Evolutionary conservation across 2,797 vertebrate genomes (phyloP).

Genomic region (Astyanax mexicanus): DNA sequence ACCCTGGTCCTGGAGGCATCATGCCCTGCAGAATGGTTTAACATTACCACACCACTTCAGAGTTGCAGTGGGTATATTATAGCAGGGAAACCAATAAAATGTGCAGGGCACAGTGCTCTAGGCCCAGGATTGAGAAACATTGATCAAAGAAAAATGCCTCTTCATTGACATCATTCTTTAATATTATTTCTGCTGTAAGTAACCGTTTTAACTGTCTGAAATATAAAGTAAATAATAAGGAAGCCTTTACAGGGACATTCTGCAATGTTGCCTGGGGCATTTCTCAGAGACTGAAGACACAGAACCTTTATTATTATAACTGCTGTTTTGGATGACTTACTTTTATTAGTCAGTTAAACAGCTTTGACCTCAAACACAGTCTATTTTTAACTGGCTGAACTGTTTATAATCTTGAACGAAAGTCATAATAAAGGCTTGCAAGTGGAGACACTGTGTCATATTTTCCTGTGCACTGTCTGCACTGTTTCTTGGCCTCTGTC

Average conservation of each 20-base stretch:
- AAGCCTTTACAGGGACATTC: not conserved
- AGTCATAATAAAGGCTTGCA: not conserved
- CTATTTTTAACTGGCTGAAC: not conserved
- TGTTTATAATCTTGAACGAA: not conserved
- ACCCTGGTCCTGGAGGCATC: too few species aligned
- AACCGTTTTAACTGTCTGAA: not conserved
- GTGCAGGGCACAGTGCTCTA: too few species aligned
- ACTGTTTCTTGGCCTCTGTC: not conserved
- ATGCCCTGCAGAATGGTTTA: too few species aligned
- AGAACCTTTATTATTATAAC: not conserved
- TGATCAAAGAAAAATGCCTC: not conserved
- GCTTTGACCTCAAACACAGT: not conserved
- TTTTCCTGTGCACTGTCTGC: not conserved
- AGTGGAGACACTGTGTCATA: not conserved
- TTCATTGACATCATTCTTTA: conserved; percentile 21
- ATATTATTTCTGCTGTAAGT: not conserved
- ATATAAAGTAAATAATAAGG: not conserved
- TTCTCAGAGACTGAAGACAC: not conserved
- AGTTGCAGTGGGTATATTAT: too few species aligned
- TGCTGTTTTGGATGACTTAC: not conserved
- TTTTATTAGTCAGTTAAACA: not conserved
- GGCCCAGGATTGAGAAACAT: too few species aligned
- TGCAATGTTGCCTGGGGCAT: conserved; percentile 6
- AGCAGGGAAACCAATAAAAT: too few species aligned
- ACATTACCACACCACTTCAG: too few species aligned